Conservation (phyloP, 2,888 invertebrate genomes). For the Cheiracanthium punctorium region DNA sequence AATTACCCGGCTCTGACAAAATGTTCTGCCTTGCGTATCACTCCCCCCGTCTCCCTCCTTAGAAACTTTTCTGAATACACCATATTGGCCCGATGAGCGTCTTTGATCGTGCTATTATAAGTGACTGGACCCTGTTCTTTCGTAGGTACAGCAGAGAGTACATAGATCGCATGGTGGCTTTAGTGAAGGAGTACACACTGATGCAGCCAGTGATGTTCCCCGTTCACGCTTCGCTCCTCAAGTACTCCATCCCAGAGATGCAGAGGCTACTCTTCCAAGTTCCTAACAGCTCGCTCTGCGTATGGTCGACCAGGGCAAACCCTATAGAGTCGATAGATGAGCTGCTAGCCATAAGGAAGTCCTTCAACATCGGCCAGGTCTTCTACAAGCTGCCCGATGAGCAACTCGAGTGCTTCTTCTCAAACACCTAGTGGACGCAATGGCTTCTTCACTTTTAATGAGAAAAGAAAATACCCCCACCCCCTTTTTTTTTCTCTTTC, state of each 20-base stretch:
- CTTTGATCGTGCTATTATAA: no score
- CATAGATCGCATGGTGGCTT: constrained; percentile 72
- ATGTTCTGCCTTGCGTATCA: no score
- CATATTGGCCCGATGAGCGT: no score
- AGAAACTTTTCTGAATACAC: no score
- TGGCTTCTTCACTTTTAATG: neutral
- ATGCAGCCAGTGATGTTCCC: constrained; percentile 73
- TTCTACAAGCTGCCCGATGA: constrained; percentile 73
- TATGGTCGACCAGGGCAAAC: constrained; percentile 72
- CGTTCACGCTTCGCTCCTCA: constrained; percentile 71
- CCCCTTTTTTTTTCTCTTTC: neutral
- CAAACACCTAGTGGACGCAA: constrained; percentile 52
- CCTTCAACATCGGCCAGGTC: constrained; percentile 71
- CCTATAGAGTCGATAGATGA: constrained; percentile 72
- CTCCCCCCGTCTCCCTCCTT: no score
- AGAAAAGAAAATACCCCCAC: neutral
- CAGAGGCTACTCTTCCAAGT: constrained; percentile 73
- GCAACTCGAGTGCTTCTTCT: constrained; percentile 67
- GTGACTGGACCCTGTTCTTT: no score
- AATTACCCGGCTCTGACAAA: no score
- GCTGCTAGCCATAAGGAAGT: constrained; percentile 71
- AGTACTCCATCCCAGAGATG: constrained; percentile 72
- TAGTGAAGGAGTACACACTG: constrained; percentile 73
- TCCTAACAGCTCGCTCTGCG: constrained; percentile 72
- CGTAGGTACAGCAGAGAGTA: constrained; percentile 71